Evolutionary conservation across 2,797 vertebrate genomes (phyloP).

Genomic region (Acanthopagrus latus): DNA sequence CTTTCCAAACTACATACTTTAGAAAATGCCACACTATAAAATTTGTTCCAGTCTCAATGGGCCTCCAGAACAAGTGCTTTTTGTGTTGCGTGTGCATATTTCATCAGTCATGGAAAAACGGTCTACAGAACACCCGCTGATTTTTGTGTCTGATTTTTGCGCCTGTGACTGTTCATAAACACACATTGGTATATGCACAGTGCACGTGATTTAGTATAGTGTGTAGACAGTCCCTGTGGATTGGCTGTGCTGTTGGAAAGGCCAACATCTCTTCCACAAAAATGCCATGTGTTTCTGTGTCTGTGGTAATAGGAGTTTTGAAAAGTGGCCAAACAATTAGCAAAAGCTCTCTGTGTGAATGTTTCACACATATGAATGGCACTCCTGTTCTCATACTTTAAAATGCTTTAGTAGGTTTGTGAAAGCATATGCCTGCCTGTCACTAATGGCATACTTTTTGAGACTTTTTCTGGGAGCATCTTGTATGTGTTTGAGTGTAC

Average conservation of each 20-base stretch:
- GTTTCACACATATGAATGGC: neutral
- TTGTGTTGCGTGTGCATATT: neutral
- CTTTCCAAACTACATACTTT: neutral
- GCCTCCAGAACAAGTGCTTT: neutral
- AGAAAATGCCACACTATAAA: neutral
- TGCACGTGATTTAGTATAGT: neutral
- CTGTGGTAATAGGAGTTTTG: neutral
- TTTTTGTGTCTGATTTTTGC: neutral
- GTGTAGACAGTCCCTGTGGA: neutral
- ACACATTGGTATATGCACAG: neutral
- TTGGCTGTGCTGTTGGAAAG: conserved; percentile 2
- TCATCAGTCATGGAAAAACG: conserved; percentile 2
- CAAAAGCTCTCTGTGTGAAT: neutral
- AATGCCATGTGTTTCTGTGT: neutral
- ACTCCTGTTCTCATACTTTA: neutral
- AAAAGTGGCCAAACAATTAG: neutral
- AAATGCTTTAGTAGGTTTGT: neutral
- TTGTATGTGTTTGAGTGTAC: neutral
- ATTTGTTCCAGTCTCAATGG: neutral
- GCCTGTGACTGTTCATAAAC: neutral
- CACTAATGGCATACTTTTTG: neutral
- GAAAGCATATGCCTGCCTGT: neutral
- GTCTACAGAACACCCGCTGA: conserved; percentile 8
- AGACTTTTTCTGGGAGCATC: neutral
- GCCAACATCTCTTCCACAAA: conserved; percentile 10